phyloP scores from a whole-genome alignment of 2,888 invertebrate species.

The Andrena hattorfiana region DNA sequence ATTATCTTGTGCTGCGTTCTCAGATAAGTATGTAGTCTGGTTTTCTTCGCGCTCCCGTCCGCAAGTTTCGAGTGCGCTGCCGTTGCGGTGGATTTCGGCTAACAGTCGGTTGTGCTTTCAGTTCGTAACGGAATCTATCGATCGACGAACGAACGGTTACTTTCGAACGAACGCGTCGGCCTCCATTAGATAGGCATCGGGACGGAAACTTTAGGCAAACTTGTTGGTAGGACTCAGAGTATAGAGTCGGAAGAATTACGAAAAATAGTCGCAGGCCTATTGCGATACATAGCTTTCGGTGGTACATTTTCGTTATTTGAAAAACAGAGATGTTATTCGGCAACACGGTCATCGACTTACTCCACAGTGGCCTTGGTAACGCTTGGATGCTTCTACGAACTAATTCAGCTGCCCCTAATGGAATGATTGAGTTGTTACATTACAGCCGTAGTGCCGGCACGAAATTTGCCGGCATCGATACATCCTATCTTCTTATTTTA shows the following conservation, averaged over 20 bases:
- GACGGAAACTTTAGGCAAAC: neutral
- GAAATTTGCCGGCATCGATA: neutral
- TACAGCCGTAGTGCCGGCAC: too few relatives aligned
- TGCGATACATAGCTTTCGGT: too few relatives aligned
- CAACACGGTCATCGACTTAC: too few relatives aligned
- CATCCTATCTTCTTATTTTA: neutral
- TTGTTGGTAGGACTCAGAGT: neutral
- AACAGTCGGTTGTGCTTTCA: conserved; percentile 10
- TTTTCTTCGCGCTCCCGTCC: neutral
- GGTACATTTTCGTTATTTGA: too few relatives aligned
- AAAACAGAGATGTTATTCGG: too few relatives aligned
- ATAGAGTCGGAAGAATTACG: neutral
- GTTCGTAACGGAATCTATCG: conserved; percentile 3
- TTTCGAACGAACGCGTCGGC: neutral
- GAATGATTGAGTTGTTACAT: too few relatives aligned
- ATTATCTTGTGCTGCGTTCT: conserved; percentile 38
- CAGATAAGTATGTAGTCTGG: conserved; percentile 21
- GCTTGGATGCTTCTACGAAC: neutral
- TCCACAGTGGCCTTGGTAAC: neutral
- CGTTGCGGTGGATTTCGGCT: conserved; percentile 1
- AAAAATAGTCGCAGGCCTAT: neutral
- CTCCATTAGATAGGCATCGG: neutral
- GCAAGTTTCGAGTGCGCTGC: neutral
- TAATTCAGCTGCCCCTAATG: conserved; percentile 4
- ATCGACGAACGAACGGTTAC: neutral